These are phyloP conservation scores for Drosophila emarginata DNA, from an alignment of 2,888 invertebrate genomes.

Conservation along the genomic window DNA sequence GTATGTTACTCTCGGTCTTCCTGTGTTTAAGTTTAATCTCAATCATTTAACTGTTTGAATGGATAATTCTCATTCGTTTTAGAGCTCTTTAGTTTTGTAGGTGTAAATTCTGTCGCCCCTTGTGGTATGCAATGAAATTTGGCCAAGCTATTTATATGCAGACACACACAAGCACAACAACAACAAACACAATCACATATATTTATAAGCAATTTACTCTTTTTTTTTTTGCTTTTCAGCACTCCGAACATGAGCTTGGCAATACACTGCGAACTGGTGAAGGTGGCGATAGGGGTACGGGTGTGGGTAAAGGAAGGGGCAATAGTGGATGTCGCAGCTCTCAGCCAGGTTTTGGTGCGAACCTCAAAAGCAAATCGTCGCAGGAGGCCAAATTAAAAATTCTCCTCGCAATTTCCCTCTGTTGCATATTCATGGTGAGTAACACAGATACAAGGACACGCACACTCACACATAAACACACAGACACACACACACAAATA, in stretches of 20 bases:
- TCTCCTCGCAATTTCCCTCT: conserved; percentile 86
- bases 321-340: conserved; percentile 63
- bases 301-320: not conserved
- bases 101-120: conserved; percentile 10
- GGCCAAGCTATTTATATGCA: conserved; percentile 50
- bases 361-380: conserved; percentile 74
- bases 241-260: conserved; percentile 39
- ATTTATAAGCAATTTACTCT: conserved; percentile 58
- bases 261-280: conserved; percentile 25
- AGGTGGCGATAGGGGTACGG: conserved; percentile 11
- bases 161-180: conserved; percentile 5
- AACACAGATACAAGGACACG: conserved; percentile 6
- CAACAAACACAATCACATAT: conserved; percentile 43
- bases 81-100: not conserved
- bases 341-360: conserved; percentile 77
- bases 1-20: no score
- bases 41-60: not conserved
- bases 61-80: not conserved
- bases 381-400: conserved; percentile 86
- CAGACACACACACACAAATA: not conserved
- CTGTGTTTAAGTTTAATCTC: not conserved
- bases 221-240: conserved; percentile 41
- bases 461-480: not conserved
- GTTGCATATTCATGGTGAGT: conserved; percentile 88
- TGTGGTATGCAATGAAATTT: conserved; percentile 43